Evolutionary conservation across 1,140 invertebrate species (phyloP).

Genomic region (Lasaia peninsularis): DNA sequence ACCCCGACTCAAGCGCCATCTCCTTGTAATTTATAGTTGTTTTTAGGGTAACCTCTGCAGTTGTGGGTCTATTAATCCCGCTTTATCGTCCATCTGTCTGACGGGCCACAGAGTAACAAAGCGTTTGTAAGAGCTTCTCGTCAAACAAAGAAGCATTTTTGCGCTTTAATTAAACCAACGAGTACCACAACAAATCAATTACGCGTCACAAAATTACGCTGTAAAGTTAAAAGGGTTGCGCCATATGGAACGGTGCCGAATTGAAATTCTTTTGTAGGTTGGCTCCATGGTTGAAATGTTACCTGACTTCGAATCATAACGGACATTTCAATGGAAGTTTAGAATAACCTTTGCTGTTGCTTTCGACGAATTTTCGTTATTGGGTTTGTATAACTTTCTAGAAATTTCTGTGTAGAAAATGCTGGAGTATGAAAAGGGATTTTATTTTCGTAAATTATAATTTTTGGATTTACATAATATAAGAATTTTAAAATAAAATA

Average conservation of each 20-base stretch:
- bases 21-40: slow-evolving; percentile 26
- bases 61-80: slow-evolving; percentile 38
- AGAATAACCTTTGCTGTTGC: slow-evolving; percentile 11
- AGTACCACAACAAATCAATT: slow-evolving; percentile 72
- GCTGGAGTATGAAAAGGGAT: neutral
- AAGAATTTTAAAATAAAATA: too few species aligned
- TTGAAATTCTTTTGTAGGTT: slow-evolving; percentile 66
- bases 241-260: slow-evolving; percentile 56
- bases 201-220: slow-evolving; percentile 68
- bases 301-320: slow-evolving; percentile 55
- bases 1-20: slow-evolving; percentile 5
- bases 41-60: slow-evolving; percentile 30
- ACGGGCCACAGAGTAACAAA: slow-evolving; percentile 31
- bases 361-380: neutral
- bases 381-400: neutral
- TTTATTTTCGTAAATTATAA: neutral
- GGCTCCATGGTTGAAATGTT: slow-evolving; percentile 57
- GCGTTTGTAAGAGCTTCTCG: slow-evolving; percentile 29
- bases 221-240: slow-evolving; percentile 68
- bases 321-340: slow-evolving; percentile 28
- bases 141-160: slow-evolving; percentile 37
- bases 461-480: too few species aligned
- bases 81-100: slow-evolving; percentile 39
- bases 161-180: slow-evolving; percentile 65
- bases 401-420: neutral